Conservation (phyloP, 1,140 invertebrate species). For the Hyposmocoma kahamanoa region DNA sequence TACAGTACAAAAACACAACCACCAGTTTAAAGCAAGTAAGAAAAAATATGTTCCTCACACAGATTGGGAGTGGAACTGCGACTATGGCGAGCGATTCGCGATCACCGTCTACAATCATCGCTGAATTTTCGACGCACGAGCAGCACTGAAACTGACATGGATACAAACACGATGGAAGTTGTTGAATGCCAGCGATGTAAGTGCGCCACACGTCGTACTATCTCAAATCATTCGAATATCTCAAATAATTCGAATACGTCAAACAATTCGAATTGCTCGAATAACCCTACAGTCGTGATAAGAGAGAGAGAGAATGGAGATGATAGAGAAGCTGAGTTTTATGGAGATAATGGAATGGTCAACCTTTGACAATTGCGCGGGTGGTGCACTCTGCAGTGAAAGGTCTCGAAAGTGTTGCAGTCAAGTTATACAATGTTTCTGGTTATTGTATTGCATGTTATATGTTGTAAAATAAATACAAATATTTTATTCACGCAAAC, state of each 20-base stretch:
- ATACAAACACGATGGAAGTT: slow-evolving; percentile 60
- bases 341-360: slow-evolving; percentile 39
- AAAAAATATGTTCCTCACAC: slow-evolving; percentile 29
- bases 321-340: slow-evolving; percentile 35
- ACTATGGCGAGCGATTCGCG: slow-evolving; percentile 72
- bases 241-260: background rate
- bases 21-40: too few species aligned
- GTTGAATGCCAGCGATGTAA: slow-evolving; percentile 60
- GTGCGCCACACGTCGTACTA: slow-evolving; percentile 24
- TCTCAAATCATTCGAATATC: slow-evolving; percentile 19
- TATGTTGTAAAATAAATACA: too few species aligned
- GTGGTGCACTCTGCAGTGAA: slow-evolving; percentile 70
- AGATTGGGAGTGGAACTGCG: slow-evolving; percentile 70
- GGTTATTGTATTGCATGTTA: too few species aligned
- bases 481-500: too few species aligned
- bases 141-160: slow-evolving; percentile 62
- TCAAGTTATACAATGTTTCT: too few species aligned
- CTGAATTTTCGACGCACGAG: slow-evolving; percentile 37
- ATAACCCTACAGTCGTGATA: slow-evolving; percentile 54
- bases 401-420: background rate
- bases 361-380: slow-evolving; percentile 65
- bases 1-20: too few species aligned
- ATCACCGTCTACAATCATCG: slow-evolving; percentile 52
- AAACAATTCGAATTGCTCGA: slow-evolving; percentile 24
- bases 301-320: slow-evolving; percentile 46